phyloP scores from a whole-genome alignment of 2,113 vertebrate species.

The Cervus canadensis region DNA sequence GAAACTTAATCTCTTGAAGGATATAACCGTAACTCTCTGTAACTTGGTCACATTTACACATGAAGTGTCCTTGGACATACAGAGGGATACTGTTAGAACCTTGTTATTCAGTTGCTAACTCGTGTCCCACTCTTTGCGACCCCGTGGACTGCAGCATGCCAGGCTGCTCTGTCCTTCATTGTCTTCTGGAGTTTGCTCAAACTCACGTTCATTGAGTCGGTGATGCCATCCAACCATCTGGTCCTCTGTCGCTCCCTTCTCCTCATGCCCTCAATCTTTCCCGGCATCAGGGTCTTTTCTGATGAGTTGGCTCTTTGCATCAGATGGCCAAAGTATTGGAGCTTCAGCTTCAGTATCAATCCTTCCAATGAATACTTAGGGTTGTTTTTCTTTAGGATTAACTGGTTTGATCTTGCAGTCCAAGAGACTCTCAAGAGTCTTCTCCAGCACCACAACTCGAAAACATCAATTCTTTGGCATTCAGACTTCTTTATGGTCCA shows the following conservation, averaged over 20 bases:
- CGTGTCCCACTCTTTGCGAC: neutral
- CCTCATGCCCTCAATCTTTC: neutral
- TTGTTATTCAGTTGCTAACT: neutral
- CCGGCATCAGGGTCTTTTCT: neutral
- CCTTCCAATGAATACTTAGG: neutral
- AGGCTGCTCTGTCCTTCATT: neutral
- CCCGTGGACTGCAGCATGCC: neutral
- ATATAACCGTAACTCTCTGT: neutral
- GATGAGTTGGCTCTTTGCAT: neutral
- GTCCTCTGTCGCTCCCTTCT: neutral
- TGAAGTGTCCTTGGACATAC: neutral
- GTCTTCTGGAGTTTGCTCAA: neutral
- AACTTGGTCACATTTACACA: neutral
- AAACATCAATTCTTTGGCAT: neutral
- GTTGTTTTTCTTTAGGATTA: neutral
- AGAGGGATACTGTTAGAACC: neutral
- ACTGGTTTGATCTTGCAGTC: neutral
- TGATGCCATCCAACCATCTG: neutral
- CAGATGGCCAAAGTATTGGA: neutral
- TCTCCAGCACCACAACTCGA: neutral
- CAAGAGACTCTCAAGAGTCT: neutral
- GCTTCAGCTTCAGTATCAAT: neutral
- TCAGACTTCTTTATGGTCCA: neutral
- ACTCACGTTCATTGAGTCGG: neutral
- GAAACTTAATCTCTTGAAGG: neutral